Evolutionary conservation across 2,888 invertebrate species (phyloP), one percentile per base, ranked within the genome.

Genomic region (Dasypogon diadema): DNA sequence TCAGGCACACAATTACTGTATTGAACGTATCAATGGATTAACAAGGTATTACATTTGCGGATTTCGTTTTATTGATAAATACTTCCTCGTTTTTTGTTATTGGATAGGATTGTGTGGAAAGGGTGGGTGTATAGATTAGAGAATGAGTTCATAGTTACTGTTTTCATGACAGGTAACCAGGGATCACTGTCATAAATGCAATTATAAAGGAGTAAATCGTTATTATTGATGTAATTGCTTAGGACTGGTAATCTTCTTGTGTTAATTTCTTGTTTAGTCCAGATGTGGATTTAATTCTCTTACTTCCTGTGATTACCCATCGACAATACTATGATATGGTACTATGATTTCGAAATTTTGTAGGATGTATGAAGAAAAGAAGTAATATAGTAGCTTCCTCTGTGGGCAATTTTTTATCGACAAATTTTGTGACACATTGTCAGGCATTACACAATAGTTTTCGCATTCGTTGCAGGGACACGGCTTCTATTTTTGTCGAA

Each of bases 21-120:
- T 65, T 65, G 65, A 65, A 46, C 24, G 65, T 65, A 65, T 65
- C 65, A 65, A 65, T 65, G 24, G 65, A 65, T 65, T 65, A 65
- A 65, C 65, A 65, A 65, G 65, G 65, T 65, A 65, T 65, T 65
- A 65, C 65, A 46, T 65, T 65, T 65, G 65, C 65, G 65, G 65
- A 65, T 65, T 51, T 46, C 46, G 14, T 65, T 65, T 65, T 65
- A 65, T 65, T 65, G 65, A 65, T 65, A 65, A 65, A 65, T 65
- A 65, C 65, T 65, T 65, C 46, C 65, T 46, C 26, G 21, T n/a
- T 18, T 65, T 65, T 16, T 51, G 10, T 18, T 51, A 4, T 2
- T 16, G n/a, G 51, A 4, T 18, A n/a, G 51, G 6, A 12, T 14
- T 48, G 48, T 16, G 12, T 16, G 12, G 48, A n/a, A n/a, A n/a